Conservation (phyloP, 2,888 invertebrate genomes). For the Dicycla oo region DNA sequence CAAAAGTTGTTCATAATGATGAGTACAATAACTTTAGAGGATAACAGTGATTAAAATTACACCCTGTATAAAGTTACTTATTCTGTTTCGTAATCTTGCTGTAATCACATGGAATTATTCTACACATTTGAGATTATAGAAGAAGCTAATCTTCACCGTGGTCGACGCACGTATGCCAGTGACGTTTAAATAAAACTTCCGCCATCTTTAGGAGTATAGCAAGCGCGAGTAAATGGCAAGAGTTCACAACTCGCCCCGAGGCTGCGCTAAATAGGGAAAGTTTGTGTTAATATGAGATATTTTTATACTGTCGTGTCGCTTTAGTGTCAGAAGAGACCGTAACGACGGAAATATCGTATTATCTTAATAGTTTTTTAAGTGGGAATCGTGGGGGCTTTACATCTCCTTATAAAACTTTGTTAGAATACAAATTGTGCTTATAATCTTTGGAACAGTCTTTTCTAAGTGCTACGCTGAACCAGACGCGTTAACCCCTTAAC, state of each 20-base stretch:
- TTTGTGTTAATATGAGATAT: constrained; percentile 75
- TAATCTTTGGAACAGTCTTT: neutral
- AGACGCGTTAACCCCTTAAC: constrained; percentile 1
- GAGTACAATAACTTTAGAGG: no score
- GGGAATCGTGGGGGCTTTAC: constrained; percentile 11
- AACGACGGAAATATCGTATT: constrained; percentile 40
- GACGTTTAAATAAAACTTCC: constrained; percentile 73
- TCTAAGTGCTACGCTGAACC: neutral
- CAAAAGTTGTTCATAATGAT: no score
- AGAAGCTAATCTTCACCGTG: constrained; percentile 37
- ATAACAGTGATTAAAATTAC: no score
- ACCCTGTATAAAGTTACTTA: neutral
- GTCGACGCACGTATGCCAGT: constrained; percentile 58
- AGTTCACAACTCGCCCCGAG: constrained; percentile 70
- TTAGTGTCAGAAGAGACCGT: constrained; percentile 46
- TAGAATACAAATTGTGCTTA: constrained; percentile 8
- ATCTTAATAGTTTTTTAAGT: constrained; percentile 55
- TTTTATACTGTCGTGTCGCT: constrained; percentile 68
- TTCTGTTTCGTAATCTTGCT: neutral
- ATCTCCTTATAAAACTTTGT: neutral
- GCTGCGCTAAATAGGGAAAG: constrained; percentile 76
- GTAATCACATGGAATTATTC: neutral
- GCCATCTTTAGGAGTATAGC: constrained; percentile 68
- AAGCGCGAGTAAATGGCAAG: constrained; percentile 66
- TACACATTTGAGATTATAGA: neutral